phyloP scores from a whole-genome alignment of 2,797 vertebrate species.

The Lacerta viridis region DNA sequence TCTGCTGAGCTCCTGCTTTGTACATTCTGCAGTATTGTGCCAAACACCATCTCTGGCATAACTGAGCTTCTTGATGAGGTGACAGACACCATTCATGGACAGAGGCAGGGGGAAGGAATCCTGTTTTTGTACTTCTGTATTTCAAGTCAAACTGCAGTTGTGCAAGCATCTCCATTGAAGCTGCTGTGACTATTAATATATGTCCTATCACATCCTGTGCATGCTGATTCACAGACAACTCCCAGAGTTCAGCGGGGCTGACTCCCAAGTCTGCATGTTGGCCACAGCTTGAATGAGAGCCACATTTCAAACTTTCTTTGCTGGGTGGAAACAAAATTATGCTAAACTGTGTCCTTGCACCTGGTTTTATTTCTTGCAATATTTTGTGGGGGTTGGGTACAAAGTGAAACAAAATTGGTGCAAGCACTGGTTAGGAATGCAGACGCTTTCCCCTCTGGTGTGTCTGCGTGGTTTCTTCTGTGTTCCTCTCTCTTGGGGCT shows the following conservation, averaged over 20 bases:
- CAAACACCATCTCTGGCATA: neutral
- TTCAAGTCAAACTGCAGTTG: neutral
- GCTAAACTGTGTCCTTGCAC: neutral
- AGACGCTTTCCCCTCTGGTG: conserved; percentile 20
- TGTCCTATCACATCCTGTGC: neutral
- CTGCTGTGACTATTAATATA: neutral
- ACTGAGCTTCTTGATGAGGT: neutral
- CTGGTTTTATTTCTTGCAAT: conserved; percentile 34
- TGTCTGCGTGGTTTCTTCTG: neutral
- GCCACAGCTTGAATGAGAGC: neutral
- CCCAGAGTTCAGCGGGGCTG: neutral
- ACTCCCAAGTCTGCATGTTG: neutral
- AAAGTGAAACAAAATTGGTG: neutral
- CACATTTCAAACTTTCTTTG: neutral
- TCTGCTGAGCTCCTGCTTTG: neutral
- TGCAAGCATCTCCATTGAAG: neutral
- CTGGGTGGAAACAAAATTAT: neutral
- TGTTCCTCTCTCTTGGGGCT: conserved; percentile 15
- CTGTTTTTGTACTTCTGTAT: neutral
- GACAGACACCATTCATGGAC: neutral
- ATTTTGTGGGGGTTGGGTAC: neutral
- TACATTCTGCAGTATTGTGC: neutral
- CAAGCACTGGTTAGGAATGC: neutral
- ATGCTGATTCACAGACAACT: neutral
- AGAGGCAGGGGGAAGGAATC: neutral